Conservation (phyloP, 92 coral and sea anemone species). For the Isaurus tuberculatus region DNA sequence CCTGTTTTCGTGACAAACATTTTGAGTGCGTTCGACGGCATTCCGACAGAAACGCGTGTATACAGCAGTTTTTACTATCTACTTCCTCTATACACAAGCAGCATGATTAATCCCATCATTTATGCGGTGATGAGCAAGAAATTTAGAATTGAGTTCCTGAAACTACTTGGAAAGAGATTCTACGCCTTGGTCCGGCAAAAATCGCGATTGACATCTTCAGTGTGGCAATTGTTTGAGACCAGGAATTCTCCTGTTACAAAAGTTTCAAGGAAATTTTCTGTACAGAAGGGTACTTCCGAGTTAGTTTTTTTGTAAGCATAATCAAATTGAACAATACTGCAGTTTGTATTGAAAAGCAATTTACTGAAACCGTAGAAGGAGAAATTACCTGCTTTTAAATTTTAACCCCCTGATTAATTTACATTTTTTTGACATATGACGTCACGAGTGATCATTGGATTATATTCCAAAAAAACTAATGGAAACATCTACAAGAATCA, state of each 20-base stretch:
- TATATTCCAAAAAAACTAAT: too few species aligned
- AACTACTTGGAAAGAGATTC: constrained; percentile 7
- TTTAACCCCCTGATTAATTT: too few species aligned
- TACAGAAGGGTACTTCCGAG: neutral
- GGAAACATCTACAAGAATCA: too few species aligned
- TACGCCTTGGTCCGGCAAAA: neutral
- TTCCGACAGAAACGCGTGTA: neutral
- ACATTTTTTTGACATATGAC: too few species aligned
- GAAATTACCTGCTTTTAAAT: too few species aligned
- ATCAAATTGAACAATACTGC: too few species aligned
- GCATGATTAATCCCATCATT: constrained; percentile 29
- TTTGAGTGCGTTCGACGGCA: constrained; percentile 14
- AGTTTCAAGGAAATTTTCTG: neutral
- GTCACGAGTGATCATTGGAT: too few species aligned
- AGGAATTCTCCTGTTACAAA: neutral
- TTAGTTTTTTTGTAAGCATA: too few species aligned
- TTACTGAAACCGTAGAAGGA: too few species aligned
- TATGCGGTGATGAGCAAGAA: constrained; percentile 31
- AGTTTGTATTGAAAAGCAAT: too few species aligned
- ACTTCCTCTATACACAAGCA: constrained; percentile 13
- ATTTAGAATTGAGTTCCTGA: constrained; percentile 17
- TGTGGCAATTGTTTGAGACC: neutral
- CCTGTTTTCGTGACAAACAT: constrained; percentile 21
- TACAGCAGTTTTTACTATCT: constrained; percentile 27
- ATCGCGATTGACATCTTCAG: neutral